These are phyloP conservation scores for Melanotaenia boesemani DNA, from an alignment of 2,797 vertebrate species.

Conservation along the genomic window DNA sequence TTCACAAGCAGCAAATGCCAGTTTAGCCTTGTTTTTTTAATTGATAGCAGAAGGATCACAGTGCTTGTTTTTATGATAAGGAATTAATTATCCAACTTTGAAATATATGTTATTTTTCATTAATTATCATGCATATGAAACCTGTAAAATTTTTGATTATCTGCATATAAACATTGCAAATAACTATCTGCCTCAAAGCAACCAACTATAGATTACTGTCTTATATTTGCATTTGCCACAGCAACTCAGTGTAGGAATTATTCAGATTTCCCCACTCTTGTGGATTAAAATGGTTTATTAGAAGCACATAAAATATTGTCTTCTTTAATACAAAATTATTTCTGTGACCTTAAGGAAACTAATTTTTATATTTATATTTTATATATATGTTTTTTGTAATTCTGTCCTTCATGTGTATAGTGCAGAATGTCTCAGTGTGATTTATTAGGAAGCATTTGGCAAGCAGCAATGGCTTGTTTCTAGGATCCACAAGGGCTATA, in stretches of 20 bases:
- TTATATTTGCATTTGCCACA: not conserved
- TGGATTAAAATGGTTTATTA: not conserved
- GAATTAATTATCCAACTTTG: slow-evolving; percentile 8
- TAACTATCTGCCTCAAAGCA: not conserved
- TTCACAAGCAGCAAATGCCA: slow-evolving; percentile 58
- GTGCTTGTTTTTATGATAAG: slow-evolving; percentile 27
- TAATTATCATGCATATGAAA: not conserved
- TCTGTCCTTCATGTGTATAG: slow-evolving; percentile 25
- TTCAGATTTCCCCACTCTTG: not conserved
- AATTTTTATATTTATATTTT: not conserved
- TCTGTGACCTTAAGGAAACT: slow-evolving; percentile 13
- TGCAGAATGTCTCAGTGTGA: slow-evolving; percentile 5
- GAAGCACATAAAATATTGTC: not conserved
- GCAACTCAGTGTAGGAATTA: not conserved
- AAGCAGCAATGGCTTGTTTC: slow-evolving; percentile 38
- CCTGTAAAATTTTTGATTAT: not conserved
- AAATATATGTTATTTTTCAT: not conserved
- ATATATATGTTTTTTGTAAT: not conserved
- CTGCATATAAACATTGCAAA: not conserved
- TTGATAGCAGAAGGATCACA: slow-evolving; percentile 33
- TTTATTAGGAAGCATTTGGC: slow-evolving; percentile 51
- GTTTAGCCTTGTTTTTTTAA: slow-evolving; percentile 36
- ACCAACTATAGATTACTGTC: not conserved
- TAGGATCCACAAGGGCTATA: slow-evolving; percentile 32
- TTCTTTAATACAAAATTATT: slow-evolving; percentile 6